Evolutionary conservation across 1,140 invertebrate species (phyloP).

Genomic region (Meloidogyne hapla): DNA sequence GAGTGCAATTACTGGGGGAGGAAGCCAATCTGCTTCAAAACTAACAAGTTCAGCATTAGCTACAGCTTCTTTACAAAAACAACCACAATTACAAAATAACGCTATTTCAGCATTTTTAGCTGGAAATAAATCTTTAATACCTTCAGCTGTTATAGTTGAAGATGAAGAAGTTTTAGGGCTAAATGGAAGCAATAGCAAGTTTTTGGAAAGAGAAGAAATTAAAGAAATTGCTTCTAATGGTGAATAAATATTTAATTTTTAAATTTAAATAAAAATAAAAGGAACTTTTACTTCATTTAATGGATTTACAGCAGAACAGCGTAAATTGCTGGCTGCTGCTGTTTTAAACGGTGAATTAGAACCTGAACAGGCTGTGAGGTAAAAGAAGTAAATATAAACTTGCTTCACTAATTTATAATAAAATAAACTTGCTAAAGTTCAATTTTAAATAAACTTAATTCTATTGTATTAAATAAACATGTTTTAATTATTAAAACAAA

Average conservation of each 20-base stretch:
- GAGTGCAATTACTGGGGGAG: constrained; percentile 41
- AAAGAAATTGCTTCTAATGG: constrained; percentile 1
- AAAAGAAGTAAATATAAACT: constrained; percentile 43
- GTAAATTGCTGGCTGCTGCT: constrained; percentile 49
- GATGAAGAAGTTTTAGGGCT: constrained; percentile 14
- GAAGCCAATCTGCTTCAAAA: constrained; percentile 41
- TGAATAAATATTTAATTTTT: constrained; percentile 1
- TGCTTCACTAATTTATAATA: neutral
- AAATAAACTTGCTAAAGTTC: too few species aligned
- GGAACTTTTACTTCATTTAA: constrained; percentile 32
- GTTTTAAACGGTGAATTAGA: constrained; percentile 55
- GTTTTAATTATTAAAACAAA: too few species aligned
- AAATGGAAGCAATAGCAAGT: constrained; percentile 19
- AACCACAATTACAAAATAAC: neutral
- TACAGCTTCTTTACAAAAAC: constrained; percentile 12
- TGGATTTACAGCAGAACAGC: constrained; percentile 47
- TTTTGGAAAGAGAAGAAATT: constrained; percentile 9
- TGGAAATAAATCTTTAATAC: neutral
- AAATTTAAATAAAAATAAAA: constrained; percentile 18
- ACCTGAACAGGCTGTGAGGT: constrained; percentile 32
- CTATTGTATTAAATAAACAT: too few species aligned
- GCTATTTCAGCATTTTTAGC: neutral
- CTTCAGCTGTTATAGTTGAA: constrained; percentile 16
- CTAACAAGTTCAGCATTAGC: constrained; percentile 51
- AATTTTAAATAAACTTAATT: too few species aligned